These are phyloP conservation scores for Calliphora vicina DNA, from an alignment of 1,140 invertebrate species.

Conservation along the genomic window DNA sequence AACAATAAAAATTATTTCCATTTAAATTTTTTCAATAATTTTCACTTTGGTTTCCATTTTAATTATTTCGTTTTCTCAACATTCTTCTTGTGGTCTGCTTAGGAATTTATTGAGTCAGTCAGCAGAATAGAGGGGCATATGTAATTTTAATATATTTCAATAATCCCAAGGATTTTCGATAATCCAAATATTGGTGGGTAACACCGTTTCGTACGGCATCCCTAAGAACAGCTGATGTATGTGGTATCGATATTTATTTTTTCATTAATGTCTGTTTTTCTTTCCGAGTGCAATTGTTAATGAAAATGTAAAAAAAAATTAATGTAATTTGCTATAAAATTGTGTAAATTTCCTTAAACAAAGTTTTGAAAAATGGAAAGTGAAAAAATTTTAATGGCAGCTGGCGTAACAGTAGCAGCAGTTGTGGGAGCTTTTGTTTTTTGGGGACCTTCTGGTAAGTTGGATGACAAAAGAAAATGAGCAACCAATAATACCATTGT, in stretches of 20 bases:
- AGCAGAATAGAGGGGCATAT: too few relatives aligned
- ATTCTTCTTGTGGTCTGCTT: too few relatives aligned
- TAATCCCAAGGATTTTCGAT: too few relatives aligned
- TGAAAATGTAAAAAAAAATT: neutral
- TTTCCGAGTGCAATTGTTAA: neutral
- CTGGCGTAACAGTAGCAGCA: constrained; percentile 76
- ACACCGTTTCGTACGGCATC: neutral
- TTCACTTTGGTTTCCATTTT: too few relatives aligned
- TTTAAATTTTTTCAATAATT: too few relatives aligned
- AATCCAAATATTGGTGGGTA: too few relatives aligned
- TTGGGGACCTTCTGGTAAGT: constrained; percentile 74
- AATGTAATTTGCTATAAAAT: neutral
- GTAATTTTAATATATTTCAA: too few relatives aligned
- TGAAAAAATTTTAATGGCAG: constrained; percentile 68
- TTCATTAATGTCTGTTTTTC: neutral
- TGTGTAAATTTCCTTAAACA: neutral
- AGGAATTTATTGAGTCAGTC: too few relatives aligned
- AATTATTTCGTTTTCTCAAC: too few relatives aligned
- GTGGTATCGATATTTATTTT: constrained; percentile 10
- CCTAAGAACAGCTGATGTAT: neutral
- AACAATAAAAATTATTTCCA: too few relatives aligned
- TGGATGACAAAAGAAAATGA: neutral
- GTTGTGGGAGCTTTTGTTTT: constrained; percentile 80
- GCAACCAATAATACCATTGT: neutral
- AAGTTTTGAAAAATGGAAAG: constrained; percentile 51